Evolutionary conservation across 2,113 vertebrate species (phyloP).

Genomic region (Labeo rohita): DNA sequence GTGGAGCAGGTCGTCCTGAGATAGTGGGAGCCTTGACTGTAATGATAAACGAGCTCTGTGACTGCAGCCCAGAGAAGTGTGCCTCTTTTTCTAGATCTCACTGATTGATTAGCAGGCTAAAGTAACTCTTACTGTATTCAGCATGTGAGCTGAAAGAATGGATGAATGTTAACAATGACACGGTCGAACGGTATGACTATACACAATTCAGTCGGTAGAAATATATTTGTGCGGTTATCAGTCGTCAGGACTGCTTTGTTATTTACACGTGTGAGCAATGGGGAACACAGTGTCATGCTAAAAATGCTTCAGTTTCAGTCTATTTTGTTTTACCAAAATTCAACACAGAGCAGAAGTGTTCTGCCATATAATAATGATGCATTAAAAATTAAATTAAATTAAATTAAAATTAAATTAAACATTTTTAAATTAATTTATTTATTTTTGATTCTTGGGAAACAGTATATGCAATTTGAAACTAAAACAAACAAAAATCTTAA

Average conservation of each 20-base stretch:
- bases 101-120: conserved; percentile 43
- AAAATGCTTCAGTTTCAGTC: neutral
- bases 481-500: neutral
- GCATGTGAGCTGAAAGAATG: conserved; percentile 6
- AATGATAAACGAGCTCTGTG: conserved; percentile 9
- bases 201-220: neutral
- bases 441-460: neutral
- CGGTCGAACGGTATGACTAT: neutral
- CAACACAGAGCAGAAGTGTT: no score
- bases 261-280: neutral
- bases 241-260: neutral
- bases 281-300: neutral
- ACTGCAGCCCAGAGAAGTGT: neutral
- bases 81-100: neutral
- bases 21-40: neutral
- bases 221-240: neutral
- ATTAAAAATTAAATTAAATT: neutral
- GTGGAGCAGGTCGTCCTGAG: neutral
- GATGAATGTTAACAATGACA: conserved; percentile 8
- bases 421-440: no score
- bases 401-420: neutral
- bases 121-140: conserved; percentile 44
- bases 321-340: no score
- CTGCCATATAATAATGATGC: no score
- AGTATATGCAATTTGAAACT: neutral